Conservation (phyloP, 2,113 vertebrate genomes). For the Sisor rabdophorus region DNA sequence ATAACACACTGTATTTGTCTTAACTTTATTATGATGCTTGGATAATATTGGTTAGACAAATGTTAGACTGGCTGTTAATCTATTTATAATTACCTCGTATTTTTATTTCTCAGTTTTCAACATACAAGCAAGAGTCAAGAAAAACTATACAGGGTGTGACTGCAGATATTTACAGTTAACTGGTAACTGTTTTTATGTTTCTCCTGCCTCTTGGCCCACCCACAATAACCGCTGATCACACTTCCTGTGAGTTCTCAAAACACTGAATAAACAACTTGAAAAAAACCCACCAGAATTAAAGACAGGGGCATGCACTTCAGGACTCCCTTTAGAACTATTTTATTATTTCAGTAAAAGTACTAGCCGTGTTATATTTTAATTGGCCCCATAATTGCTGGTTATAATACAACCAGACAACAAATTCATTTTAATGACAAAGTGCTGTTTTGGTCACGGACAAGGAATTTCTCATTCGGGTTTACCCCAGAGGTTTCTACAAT, state of each 20-base stretch:
- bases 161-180: conserved; percentile 58
- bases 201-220: conserved; percentile 59
- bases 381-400: too few relatives aligned
- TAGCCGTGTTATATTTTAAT: too few relatives aligned
- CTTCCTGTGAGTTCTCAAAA: conserved; percentile 59
- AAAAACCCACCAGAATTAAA: conserved; percentile 48
- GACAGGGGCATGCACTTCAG: neutral
- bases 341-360: too few relatives aligned
- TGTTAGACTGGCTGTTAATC: neutral
- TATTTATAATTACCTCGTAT: neutral
- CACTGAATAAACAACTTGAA: conserved; percentile 53
- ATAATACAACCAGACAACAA: conserved; percentile 31
- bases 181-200: conserved; percentile 58
- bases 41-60: neutral
- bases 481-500: conserved; percentile 50
- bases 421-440: conserved; percentile 45
- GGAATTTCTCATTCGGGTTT: conserved; percentile 64
- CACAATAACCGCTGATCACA: conserved; percentile 59
- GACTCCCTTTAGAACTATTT: too few relatives aligned
- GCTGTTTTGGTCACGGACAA: conserved; percentile 1
- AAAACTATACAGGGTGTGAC: conserved; percentile 66
- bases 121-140: conserved; percentile 59
- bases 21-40: neutral
- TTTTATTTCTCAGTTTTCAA: conserved; percentile 45
- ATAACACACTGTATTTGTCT: neutral